Conservation (phyloP, 2,113 vertebrate genomes). For the Phoxinus phoxinus region DNA sequence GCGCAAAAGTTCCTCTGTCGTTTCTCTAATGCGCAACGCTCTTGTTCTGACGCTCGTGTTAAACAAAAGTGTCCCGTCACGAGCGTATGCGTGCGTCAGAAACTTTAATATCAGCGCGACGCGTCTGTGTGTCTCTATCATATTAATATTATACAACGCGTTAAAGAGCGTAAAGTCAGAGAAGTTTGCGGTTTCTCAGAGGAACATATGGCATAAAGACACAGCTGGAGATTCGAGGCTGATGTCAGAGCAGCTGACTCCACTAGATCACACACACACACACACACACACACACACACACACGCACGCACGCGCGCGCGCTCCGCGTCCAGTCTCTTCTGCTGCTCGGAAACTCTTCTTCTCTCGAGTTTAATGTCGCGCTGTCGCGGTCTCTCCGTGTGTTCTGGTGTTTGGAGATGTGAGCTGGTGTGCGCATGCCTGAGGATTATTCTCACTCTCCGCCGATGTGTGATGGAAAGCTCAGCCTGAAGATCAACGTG, state of each 20-base stretch:
- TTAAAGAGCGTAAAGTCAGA: constrained; percentile 53
- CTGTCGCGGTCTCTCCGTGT: not conserved
- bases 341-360: not conserved
- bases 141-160: not conserved
- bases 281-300: not conserved
- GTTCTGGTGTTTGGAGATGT: not conserved
- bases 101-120: not conserved
- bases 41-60: not conserved
- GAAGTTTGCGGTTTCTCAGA: constrained; percentile 74
- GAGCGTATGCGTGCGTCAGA: not conserved
- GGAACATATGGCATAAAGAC: constrained; percentile 87
- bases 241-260: constrained; percentile 97
- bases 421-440: not conserved
- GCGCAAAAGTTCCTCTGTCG: not conserved
- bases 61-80: not conserved
- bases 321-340: constrained; percentile 41
- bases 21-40: not conserved
- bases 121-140: not conserved
- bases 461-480: constrained; percentile 20
- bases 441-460: not conserved
- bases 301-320: not conserved
- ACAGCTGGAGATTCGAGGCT: constrained; percentile 91
- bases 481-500: not conserved
- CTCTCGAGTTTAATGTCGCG: not conserved
- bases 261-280: constrained; percentile 63